A percentile compares a stretch with the other conserved stretches of the same genome.
phyloP scores from a whole-genome alignment of 2,797 vertebrate genomes.

The Propithecus perrieri region DNA sequence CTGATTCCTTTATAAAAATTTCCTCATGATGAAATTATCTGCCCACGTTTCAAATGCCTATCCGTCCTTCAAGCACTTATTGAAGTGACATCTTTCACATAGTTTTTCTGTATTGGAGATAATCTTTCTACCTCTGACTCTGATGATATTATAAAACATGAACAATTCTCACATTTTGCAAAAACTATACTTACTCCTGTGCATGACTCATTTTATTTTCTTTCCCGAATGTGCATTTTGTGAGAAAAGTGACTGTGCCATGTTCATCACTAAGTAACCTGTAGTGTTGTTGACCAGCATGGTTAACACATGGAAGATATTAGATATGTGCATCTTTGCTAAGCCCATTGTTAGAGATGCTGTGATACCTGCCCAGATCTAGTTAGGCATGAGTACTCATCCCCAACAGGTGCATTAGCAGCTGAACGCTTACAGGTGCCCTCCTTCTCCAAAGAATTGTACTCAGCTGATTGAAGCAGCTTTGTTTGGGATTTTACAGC shows the following conservation, averaged over 20 bases:
- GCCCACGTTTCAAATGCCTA: background rate
- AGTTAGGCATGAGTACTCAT: background rate
- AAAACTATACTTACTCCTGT: background rate
- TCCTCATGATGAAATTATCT: background rate
- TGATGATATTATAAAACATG: background rate
- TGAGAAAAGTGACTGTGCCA: background rate
- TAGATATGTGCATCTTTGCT: background rate
- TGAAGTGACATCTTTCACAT: background rate
- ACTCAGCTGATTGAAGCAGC: background rate
- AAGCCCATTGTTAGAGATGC: accelerated
- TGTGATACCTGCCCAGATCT: background rate
- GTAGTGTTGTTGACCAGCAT: background rate
- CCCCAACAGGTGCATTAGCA: background rate
- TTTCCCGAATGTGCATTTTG: background rate
- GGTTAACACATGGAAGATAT: background rate
- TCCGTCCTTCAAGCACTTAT: background rate
- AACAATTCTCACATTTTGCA: background rate
- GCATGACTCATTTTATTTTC: background rate
- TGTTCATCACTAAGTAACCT: background rate
- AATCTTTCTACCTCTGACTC: background rate
- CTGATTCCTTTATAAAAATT: background rate
- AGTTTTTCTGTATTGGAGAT: background rate
- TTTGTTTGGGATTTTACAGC: background rate
- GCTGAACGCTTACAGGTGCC: background rate
- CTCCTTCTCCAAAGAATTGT: background rate